phyloP scores from a whole-genome alignment of 2,797 vertebrate species.

The Diplodus sargus region DNA sequence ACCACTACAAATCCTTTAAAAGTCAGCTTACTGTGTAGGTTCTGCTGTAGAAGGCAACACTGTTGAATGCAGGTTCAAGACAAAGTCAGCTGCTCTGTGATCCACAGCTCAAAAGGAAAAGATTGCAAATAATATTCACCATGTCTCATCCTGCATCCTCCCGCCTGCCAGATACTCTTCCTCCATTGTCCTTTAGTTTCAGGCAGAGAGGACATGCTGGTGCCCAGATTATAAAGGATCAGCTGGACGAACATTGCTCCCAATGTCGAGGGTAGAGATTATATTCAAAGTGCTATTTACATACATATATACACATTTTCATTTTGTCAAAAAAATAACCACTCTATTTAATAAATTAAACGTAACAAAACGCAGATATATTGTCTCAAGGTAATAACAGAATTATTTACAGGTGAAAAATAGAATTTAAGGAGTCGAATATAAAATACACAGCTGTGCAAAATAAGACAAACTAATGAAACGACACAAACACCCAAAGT shows the following conservation, averaged over 20 bases:
- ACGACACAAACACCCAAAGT: conserved; percentile 19
- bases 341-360: conserved; percentile 76
- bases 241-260: conserved; percentile 32
- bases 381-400: conserved; percentile 54
- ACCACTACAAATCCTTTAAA: conserved; percentile 40
- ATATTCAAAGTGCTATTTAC: conserved; percentile 65
- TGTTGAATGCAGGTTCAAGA: conserved; percentile 68
- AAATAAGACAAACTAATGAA: conserved; percentile 38
- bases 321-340: conserved; percentile 72
- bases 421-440: conserved; percentile 75
- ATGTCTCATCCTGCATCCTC: conserved; percentile 21
- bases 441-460: conserved; percentile 71
- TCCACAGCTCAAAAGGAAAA: conserved; percentile 43
- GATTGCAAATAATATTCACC: conserved; percentile 40
- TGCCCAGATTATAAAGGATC: conserved; percentile 61
- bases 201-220: conserved; percentile 53
- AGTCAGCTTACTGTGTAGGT: conserved; percentile 31
- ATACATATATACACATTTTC: conserved; percentile 45
- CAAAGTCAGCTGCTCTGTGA: conserved; percentile 49
- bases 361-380: conserved; percentile 65
- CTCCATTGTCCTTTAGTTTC: conserved; percentile 2
- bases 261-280: conserved; percentile 34
- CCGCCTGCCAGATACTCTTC: conserved; percentile 26
- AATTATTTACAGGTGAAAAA: conserved; percentile 70
- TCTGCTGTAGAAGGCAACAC: conserved; percentile 75